Evolutionary conservation across 2,888 invertebrate genomes (phyloP).

Genomic region (Unio delphinus): DNA sequence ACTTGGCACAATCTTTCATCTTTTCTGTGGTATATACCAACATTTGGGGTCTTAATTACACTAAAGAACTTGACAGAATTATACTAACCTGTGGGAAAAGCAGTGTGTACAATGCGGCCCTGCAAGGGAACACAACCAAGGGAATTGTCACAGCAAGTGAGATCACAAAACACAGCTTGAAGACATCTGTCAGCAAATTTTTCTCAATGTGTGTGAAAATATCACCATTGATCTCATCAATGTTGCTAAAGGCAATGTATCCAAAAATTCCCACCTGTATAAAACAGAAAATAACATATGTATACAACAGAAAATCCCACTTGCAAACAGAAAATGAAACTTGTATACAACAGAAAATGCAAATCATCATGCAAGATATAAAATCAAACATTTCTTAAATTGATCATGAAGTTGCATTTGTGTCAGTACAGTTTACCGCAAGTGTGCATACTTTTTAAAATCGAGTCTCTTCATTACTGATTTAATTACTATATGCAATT

Average conservation of each 20-base stretch:
- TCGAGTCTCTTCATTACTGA: no score
- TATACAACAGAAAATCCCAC: conserved; percentile 85
- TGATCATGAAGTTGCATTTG: no score
- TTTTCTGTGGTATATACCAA: no score
- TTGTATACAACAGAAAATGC: conserved; percentile 75
- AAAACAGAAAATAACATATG: conserved; percentile 88
- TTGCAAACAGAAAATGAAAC: conserved; percentile 78
- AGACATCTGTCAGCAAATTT: conserved; percentile 85
- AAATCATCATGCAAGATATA: neutral
- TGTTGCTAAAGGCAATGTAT: conserved; percentile 86
- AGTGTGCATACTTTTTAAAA: no score
- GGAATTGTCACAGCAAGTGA: conserved; percentile 98
- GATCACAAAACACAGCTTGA: conserved; percentile 94
- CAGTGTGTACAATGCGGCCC: conserved; percentile 93
- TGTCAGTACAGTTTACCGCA: no score
- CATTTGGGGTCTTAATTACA: no score
- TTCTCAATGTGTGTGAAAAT: conserved; percentile 89
- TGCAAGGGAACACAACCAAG: conserved; percentile 94
- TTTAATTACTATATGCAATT: no score
- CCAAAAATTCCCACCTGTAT: conserved; percentile 91
- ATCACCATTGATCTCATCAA: conserved; percentile 80
- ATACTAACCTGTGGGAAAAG: conserved; percentile 83
- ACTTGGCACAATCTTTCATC: no score
- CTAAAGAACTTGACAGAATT: no score
- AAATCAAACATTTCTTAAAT: no score